Evolutionary conservation across 1,140 invertebrate species (phyloP).

Genomic region (Leguminivora glycinivorella): DNA sequence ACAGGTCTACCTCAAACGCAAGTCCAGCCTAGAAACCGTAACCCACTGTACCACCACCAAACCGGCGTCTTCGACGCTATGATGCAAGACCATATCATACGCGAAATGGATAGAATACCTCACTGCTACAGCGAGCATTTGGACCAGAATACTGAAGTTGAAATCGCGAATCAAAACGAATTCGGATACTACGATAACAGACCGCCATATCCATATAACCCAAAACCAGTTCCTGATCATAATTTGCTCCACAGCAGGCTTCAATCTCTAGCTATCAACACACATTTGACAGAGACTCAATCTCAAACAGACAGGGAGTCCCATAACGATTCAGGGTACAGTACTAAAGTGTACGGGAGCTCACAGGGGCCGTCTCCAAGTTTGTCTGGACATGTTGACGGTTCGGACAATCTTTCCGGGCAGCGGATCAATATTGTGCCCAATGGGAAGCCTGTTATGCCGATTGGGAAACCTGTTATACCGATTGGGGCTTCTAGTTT

Average conservation of each 20-base stretch:
- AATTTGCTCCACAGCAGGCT: conserved; percentile 67
- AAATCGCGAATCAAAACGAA: conserved; percentile 73
- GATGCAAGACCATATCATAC: conserved; percentile 77
- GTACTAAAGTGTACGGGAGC: conserved; percentile 87
- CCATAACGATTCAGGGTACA: conserved; percentile 89
- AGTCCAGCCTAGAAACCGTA: conserved; percentile 64
- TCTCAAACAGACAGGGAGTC: conserved; percentile 81
- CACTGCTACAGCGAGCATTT: conserved; percentile 74
- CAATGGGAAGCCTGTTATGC: conserved; percentile 51
- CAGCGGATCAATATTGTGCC: conserved; percentile 58
- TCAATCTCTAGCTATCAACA: conserved; percentile 76
- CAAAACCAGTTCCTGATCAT: conserved; percentile 66
- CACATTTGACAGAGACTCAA: conserved; percentile 73
- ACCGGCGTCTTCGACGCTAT: conserved; percentile 75
- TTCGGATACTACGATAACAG: conserved; percentile 65
- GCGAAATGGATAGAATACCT: conserved; percentile 73
- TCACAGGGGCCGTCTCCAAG: conserved; percentile 88
- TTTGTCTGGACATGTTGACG: conserved; percentile 82
- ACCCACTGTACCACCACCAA: conserved; percentile 71
- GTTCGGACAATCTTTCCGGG: conserved; percentile 65
- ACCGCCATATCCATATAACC: conserved; percentile 59
- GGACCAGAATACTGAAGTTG: conserved; percentile 73
- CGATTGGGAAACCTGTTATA: conserved; percentile 60
- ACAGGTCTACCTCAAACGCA: conserved; percentile 54
- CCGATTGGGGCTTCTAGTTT: conserved; percentile 73